Evolutionary conservation across 2,797 vertebrate genomes (phyloP).

Genomic region (Gephyroberyx darwinii): DNA sequence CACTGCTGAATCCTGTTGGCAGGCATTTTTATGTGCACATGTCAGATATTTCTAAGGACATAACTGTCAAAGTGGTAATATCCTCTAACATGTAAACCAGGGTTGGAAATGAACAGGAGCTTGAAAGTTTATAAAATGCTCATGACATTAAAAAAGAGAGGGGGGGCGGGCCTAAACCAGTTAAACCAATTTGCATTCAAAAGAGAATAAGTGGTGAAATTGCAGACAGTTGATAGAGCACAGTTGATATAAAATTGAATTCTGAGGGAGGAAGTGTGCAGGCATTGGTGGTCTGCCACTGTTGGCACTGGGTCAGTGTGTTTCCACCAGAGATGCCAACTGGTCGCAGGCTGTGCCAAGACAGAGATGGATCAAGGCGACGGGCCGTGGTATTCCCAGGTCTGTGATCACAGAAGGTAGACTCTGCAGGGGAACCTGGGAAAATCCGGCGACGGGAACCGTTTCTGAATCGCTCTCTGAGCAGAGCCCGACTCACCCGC

Average conservation of each 20-base stretch:
- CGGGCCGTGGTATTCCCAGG: conserved; percentile 64
- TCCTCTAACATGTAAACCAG: no score
- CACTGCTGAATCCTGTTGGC: no score
- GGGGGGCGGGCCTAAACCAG: no score
- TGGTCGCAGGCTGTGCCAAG: conserved; percentile 65
- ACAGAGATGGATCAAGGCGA: conserved; percentile 69
- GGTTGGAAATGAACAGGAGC: no score
- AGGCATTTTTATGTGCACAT: no score
- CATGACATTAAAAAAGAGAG: no score
- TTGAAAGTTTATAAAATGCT: no score
- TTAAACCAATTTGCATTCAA: conserved; percentile 15
- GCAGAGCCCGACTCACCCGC: conserved; percentile 44
- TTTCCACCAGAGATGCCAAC: conserved; percentile 76
- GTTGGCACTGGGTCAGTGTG: conserved; percentile 56
- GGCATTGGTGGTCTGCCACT: conserved; percentile 63
- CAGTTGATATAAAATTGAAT: conserved; percentile 62
- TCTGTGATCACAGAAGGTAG: conserved; percentile 73
- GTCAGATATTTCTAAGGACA: no score
- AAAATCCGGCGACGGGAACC: conserved; percentile 63
- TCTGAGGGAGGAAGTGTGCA: conserved; percentile 61
- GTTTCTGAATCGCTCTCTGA: conserved; percentile 51
- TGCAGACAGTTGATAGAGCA: conserved; percentile 43
- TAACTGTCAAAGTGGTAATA: no score
- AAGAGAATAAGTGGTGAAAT: conserved; percentile 39
- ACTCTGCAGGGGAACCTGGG: conserved; percentile 68